Base-by-base conservation (phyloP, 2,888 invertebrate species). In the Leucoptera coffeella region DNA sequence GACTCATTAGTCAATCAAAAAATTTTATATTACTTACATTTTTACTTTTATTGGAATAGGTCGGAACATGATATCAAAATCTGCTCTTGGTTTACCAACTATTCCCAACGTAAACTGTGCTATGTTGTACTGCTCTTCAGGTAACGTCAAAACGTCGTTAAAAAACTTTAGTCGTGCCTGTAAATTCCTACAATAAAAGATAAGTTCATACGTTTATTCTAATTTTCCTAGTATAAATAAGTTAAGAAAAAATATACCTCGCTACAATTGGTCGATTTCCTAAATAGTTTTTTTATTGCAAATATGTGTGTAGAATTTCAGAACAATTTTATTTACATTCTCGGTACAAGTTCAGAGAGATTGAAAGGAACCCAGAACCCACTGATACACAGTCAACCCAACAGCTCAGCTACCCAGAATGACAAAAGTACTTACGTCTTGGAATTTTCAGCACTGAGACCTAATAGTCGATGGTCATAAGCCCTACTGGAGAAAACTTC, bases 391-490 rank as follows among this genome's bases (percentile, higher is more conserved):
- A n/a, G n/a, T n/a, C n/a, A n/a, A n/a, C n/a, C n/a, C n/a, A n/a
- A n/a, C n/a, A n/a, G n/a, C n/a, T n/a, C n/a, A n/a, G n/a, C n/a
- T n/a, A n/a, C n/a, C n/a, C n/a, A n/a, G n/a, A n/a, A n/a, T n/a
- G n/a, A n/a, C n/a, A n/a, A n/a, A n/a, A n/a, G n/a, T n/a, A 31
- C 58, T 53, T 39, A 67, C 65, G 45, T 36, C 4, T 41, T 30
- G 39, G 43, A 47, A 33, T 57, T 51, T 13, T 64, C 47, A 22
- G 64, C 50, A 22, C 77, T 78, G 29, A 80, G 54, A 1, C 74
- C 71, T 40, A 78, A 45, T 43, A 78, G 43, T 25, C 77, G 67
- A 39, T 74, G 75, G 45, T 80, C 78, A 30, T 77, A 75, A n/a
- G 62, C 44, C 22, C 64, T 44, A 29, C 65, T 59, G 29, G 73